Evolutionary conservation across 2,888 invertebrate genomes (phyloP).

Genomic region (Rapana venosa): DNA sequence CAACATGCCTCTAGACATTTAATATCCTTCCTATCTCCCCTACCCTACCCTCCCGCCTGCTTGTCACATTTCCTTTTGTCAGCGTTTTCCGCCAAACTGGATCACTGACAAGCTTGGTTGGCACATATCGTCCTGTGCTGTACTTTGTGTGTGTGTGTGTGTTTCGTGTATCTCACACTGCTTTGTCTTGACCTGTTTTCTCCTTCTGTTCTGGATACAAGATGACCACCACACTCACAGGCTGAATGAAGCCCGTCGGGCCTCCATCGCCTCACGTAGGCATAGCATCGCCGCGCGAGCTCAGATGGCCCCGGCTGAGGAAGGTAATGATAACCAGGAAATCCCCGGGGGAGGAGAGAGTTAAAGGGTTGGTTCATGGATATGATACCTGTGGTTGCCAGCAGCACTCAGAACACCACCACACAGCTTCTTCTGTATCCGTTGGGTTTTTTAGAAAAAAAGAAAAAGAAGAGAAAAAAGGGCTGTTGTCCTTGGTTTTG

Average conservation of each 20-base stretch:
- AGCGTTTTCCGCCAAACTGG: background rate
- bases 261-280: conserved; percentile 21
- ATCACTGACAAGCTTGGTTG: background rate
- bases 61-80: background rate
- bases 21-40: no score
- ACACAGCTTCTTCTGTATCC: no score
- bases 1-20: no score
- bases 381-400: no score
- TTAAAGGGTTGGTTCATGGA: no score
- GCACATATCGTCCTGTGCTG: background rate
- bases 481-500: no score
- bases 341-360: background rate
- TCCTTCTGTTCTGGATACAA: conserved; percentile 23
- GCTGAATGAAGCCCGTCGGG: conserved; percentile 32
- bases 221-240: conserved; percentile 25
- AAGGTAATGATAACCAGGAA: background rate
- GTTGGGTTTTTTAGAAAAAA: no score
- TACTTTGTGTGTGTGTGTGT: background rate
- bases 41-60: no score
- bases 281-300: conserved; percentile 27
- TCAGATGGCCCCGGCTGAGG: conserved; percentile 14
- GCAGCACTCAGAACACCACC: no score
- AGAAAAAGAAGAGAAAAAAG: no score
- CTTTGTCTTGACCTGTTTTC: background rate
- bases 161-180: conserved; percentile 7